Evolutionary conservation across 92 coral and sea anemone genomes (phyloP).

Genomic region (Scolanthus callimorphus): DNA sequence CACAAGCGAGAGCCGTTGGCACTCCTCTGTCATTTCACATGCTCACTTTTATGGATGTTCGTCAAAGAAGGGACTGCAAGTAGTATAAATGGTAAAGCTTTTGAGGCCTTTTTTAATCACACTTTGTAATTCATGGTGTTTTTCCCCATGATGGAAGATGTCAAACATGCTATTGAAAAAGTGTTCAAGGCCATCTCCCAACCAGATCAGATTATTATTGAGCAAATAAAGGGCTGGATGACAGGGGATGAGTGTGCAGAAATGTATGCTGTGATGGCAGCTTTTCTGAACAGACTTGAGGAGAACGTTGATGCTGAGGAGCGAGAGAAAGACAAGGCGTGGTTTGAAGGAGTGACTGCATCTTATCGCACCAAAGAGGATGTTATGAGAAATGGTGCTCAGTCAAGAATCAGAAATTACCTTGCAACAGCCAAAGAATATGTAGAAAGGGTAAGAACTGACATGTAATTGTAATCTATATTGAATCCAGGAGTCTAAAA

Average conservation of each 20-base stretch:
- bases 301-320: conserved; percentile 84
- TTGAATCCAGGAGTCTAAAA: no score
- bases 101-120: no score
- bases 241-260: conserved; percentile 55
- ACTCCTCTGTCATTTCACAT: no score
- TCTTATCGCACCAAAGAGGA: conserved; percentile 70
- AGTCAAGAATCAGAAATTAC: conserved; percentile 79
- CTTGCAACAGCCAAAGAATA: conserved; percentile 68
- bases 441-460: conserved; percentile 73
- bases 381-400: conserved; percentile 68
- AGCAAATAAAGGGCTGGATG: conserved; percentile 56
- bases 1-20: no score
- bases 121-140: no score
- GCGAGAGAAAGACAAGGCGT: conserved; percentile 66
- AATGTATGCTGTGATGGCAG: conserved; percentile 72
- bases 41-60: no score
- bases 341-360: conserved; percentile 83
- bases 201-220: conserved; percentile 45
- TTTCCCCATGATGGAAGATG: no score
- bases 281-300: conserved; percentile 59
- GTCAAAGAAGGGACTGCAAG: no score
- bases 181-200: conserved; percentile 64
- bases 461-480: no score
- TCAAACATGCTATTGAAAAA: conserved; percentile 72
- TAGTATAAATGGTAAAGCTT: no score